Evolutionary conservation across 2,888 invertebrate genomes (phyloP).

Genomic region (Eugnorisma glareosa): DNA sequence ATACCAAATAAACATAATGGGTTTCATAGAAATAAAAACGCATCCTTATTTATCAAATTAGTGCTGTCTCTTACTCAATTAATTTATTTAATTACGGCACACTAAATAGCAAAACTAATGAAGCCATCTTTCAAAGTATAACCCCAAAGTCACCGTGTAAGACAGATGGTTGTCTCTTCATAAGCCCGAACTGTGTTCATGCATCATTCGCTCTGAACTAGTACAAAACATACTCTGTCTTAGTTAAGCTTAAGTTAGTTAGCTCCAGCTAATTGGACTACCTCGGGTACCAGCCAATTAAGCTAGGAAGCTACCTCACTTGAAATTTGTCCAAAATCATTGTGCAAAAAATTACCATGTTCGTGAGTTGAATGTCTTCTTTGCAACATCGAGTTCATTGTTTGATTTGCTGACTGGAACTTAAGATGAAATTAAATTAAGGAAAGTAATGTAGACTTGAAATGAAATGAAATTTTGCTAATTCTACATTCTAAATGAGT

Average conservation of each 20-base stretch:
- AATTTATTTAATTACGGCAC: not conserved
- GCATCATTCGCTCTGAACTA: slow-evolving; percentile 36
- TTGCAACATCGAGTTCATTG: not conserved
- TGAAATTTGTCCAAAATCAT: slow-evolving; percentile 37
- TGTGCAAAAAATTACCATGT: not conserved
- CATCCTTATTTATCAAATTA: not conserved
- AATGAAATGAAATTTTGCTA: not conserved
- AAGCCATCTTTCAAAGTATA: not conserved
- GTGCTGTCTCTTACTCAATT: not conserved
- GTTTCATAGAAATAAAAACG: not conserved
- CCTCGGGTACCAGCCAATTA: slow-evolving; percentile 48
- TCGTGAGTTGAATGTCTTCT: not conserved
- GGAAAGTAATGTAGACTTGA: not conserved
- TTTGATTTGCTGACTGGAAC: not conserved
- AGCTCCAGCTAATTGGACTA: slow-evolving; percentile 50
- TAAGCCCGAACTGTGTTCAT: slow-evolving; percentile 13
- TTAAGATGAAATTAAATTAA: not conserved
- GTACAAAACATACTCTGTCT: slow-evolving; percentile 50
- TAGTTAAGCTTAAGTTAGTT: slow-evolving; percentile 57
- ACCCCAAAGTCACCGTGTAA: not conserved
- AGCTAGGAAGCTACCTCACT: slow-evolving; percentile 28
- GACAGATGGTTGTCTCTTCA: slow-evolving; percentile 11
- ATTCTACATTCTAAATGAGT: not conserved
- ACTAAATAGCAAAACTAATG: not conserved
- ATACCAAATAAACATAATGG: not conserved